phyloP scores from a whole-genome alignment of 2,797 vertebrate genomes.

The Anisognathus igniventris region DNA sequence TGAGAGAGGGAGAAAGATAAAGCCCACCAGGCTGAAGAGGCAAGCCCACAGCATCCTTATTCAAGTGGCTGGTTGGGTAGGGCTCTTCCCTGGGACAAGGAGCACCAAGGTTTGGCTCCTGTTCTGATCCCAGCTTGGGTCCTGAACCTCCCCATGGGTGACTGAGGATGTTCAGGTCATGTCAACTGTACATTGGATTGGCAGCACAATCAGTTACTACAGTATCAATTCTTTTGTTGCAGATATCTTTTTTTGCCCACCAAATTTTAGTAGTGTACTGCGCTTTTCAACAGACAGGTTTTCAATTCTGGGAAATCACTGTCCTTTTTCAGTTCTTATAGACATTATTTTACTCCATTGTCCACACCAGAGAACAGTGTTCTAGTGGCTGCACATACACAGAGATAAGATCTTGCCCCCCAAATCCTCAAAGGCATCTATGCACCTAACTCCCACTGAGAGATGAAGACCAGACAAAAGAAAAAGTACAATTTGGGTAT shows the following conservation, averaged over 20 bases:
- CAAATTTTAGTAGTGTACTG: not conserved
- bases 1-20: not conserved
- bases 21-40: fast-evolving
- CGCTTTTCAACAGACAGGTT: not conserved
- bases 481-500: not conserved
- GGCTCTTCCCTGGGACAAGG: not conserved
- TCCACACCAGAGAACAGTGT: not conserved
- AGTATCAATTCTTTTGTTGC: not conserved
- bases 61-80: not conserved
- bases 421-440: not conserved
- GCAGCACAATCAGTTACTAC: not conserved
- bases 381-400: not conserved
- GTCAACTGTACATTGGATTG: not conserved
- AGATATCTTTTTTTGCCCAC: not conserved
- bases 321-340: not conserved
- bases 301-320: not conserved
- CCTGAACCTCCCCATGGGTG: not conserved
- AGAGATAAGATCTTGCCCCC: not conserved
- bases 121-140: not conserved
- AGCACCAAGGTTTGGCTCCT: not conserved
- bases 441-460: not conserved
- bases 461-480: not conserved
- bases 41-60: not conserved
- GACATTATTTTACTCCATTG: not conserved
- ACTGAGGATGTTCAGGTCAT: not conserved